Evolutionary conservation across 1,140 invertebrate genomes (phyloP), one percentile per base, ranked within the genome.

Genomic region (Polyergus mexicanus): DNA sequence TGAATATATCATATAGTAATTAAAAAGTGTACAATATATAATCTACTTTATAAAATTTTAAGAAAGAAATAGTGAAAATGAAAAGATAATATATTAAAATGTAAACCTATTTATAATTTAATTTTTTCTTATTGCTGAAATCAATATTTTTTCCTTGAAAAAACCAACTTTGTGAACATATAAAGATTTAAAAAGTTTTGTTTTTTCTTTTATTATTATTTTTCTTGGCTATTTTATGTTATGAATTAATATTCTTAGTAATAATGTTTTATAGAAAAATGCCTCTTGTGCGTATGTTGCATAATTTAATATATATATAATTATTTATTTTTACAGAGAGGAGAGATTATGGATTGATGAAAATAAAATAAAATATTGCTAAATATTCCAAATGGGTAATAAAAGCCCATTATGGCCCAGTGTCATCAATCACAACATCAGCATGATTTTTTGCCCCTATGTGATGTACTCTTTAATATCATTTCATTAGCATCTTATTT

Each of bases 401-500:
- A 88, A 91, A 92, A 92, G 92, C 93, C 93, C 94, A 95, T 94
- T 95, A 95, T 95, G 94, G 94, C 94, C 93, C 94, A 95, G 87
- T 92, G 93, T 92, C 93, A 93, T 88, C 94, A 94, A 84, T 85
- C 87, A 65, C 92, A 92, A 25, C 90, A 94, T 74, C 94, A 95
- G 87, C 92, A 95, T 76, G 97, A 98, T 96, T 98, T 98, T 94
- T 95, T 98, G 93, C 97, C 97, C 84, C 96, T 98, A 87, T 98
- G 98, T 95, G 98, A 98, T 95, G 97, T 98, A 56, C 95, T 98
- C 8, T 98, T 98, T 95, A 98, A 98, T 94, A 97, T 98, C 93
- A 98, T 98, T 85, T 98, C 98, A 13, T 95, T 98, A 68, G 97
- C 97, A n/a, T 97, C 97, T 3, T 98, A 98, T 94, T 98, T 98